A percentile compares a stretch with the other conserved stretches of the same genome.
Evolutionary conservation across 2,113 vertebrate genomes (phyloP).

Genomic region (Pollimyrus isidori): DNA sequence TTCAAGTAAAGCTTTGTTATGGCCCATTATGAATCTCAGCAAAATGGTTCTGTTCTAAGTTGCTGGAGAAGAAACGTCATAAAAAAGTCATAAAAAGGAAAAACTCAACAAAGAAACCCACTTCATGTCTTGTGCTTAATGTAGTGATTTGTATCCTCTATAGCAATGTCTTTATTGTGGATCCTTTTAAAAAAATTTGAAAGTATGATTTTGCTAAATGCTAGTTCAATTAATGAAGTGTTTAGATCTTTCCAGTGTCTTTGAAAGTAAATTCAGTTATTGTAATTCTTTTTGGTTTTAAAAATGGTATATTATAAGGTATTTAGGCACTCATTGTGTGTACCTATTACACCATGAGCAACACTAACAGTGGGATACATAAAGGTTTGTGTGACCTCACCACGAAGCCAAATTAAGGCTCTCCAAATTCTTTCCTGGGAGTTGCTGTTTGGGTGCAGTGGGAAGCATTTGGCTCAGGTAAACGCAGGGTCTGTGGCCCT

Average conservation of each 20-base stretch:
- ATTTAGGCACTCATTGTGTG: not conserved
- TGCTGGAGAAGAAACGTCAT: not conserved
- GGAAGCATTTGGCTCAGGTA: not conserved
- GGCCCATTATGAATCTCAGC: not conserved
- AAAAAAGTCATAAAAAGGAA: not conserved
- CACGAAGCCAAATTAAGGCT: not conserved
- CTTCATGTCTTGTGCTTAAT: not conserved
- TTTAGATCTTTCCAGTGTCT: not conserved
- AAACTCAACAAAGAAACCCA: too few relatives aligned
- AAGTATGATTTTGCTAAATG: not conserved
- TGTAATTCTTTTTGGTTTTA: not conserved
- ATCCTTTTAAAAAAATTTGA: not conserved
- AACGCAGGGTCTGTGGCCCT: not conserved
- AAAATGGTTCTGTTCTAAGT: not conserved
- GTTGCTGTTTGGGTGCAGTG: not conserved
- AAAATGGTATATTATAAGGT: not conserved
- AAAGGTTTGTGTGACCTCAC: not conserved
- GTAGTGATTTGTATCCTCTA: not conserved
- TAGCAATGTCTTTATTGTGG: not conserved
- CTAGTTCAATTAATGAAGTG: not conserved
- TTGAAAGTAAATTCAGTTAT: not conserved
- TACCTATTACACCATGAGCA: not conserved
- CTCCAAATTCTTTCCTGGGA: not conserved
- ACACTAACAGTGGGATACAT: not conserved
- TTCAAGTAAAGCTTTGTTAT: not conserved